Evolutionary conservation across 2,797 vertebrate species (phyloP).

Genomic region (Coracias cyanogaster): DNA sequence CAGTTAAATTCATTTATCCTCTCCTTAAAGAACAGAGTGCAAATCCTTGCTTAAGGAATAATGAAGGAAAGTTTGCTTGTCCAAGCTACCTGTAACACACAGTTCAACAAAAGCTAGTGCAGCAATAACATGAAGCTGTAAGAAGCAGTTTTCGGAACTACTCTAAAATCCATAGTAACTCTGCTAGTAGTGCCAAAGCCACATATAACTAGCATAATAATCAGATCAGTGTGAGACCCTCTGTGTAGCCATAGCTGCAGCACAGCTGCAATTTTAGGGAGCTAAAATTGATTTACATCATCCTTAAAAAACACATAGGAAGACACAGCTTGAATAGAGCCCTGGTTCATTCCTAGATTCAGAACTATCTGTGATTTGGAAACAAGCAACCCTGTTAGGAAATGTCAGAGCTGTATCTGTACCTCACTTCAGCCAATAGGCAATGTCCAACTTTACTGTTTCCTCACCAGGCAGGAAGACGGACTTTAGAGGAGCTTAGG

Average conservation of each 20-base stretch:
- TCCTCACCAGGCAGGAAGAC: background rate
- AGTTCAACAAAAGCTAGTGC: background rate
- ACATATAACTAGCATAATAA: background rate
- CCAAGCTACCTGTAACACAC: background rate
- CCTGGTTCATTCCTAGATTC: background rate
- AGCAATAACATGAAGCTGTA: background rate
- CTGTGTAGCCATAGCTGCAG: background rate
- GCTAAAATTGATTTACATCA: background rate
- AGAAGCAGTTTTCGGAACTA: background rate
- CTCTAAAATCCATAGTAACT: background rate
- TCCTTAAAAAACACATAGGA: background rate
- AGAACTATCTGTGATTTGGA: background rate
- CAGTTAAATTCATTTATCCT: background rate
- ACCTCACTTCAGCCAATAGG: background rate
- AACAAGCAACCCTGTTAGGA: background rate
- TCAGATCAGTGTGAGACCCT: background rate
- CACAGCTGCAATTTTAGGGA: background rate
- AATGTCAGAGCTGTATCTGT: background rate
- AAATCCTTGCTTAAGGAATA: background rate
- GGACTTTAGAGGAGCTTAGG: background rate
- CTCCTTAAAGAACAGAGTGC: background rate
- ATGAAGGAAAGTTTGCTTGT: background rate
- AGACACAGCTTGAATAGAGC: background rate
- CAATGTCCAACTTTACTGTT: background rate
- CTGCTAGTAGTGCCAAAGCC: background rate